Evolutionary conservation across 2,888 invertebrate genomes (phyloP).

Genomic region (Trichopria drosophilae): DNA sequence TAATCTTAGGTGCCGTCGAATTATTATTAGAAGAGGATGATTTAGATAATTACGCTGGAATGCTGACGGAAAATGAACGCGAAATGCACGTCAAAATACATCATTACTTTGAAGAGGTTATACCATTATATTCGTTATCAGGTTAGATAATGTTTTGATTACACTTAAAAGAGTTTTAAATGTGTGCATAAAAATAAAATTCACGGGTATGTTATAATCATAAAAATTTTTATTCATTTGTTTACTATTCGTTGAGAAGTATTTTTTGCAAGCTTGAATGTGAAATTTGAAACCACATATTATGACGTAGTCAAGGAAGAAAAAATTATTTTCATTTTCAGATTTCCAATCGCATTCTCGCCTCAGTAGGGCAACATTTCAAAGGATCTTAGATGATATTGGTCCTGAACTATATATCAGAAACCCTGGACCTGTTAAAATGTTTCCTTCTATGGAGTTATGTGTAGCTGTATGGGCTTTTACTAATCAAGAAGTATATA

Average conservation of each 20-base stretch:
- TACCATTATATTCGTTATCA: slow-evolving; percentile 7
- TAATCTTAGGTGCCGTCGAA: too few species aligned
- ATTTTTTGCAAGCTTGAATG: too few species aligned
- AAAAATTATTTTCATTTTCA: slow-evolving; percentile 1
- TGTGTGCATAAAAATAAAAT: background rate
- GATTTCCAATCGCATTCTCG: slow-evolving; percentile 13
- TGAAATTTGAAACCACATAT: too few species aligned
- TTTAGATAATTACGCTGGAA: too few species aligned
- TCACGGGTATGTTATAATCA: too few species aligned
- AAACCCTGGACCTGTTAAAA: background rate
- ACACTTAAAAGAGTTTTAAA: background rate
- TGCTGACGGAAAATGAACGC: too few species aligned
- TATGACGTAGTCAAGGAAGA: too few species aligned
- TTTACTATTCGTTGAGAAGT: too few species aligned
- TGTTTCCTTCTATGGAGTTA: too few species aligned
- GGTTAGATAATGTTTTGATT: slow-evolving; percentile 3
- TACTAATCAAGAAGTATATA: slow-evolving; percentile 12
- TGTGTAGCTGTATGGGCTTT: slow-evolving; percentile 8
- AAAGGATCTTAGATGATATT: too few species aligned
- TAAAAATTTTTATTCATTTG: too few species aligned
- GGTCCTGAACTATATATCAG: background rate
- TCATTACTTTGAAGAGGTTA: slow-evolving; percentile 5
- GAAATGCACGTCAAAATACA: slow-evolving; percentile 3
- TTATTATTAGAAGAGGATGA: too few species aligned
- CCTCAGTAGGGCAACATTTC: slow-evolving; percentile 4